Evolutionary conservation across 1,140 invertebrate species (phyloP), one percentile per base, ranked within the genome.

Genomic region (Tetramorium parvispinum): DNA sequence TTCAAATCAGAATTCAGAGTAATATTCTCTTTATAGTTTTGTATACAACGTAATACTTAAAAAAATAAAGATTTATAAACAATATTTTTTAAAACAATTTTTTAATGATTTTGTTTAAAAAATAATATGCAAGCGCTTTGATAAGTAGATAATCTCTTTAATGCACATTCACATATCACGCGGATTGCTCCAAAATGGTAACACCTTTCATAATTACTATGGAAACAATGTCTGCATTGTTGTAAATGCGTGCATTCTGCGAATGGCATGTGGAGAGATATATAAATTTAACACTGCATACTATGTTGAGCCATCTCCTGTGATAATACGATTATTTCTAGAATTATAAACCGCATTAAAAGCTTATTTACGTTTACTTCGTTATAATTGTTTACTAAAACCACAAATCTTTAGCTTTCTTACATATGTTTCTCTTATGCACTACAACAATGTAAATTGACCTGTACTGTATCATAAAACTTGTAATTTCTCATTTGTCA

Each of bases 191-290:
- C n/a, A 43, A 46, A 73, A 82, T 82, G 13, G 51, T 83, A 59
- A 46, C 68, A 73, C 55, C 53, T 61, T 75, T 68, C 79, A 83
- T 75, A 83, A 83, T 83, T 83, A 75, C 40, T 68, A 83, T 70
- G 68, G 66, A 71, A 83, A 83, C 68, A 73, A 83, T 83, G 79
- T 83, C 40, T 59, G 53, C 79, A 59, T 75, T 83, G 68, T 83
- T 83, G 68, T 75, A 75, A 83, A 83, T 63, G 68, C 53, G 68
- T 40, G 55, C n/a, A 75, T 75, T 83, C 68, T 83, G 79, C 79
- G 24, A 75, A 83, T 83, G 79, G 68, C 79, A 83, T 46, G 11
- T 75, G 18, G 24, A 73, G 68, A 75, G 68, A 83, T 75, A 63
- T 83, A 71, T 83, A 83, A 83, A 73, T 83, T 83, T 75, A 49